phyloP scores from a whole-genome alignment of 2,797 vertebrate species.

The Chelidonichthys spinosus region DNA sequence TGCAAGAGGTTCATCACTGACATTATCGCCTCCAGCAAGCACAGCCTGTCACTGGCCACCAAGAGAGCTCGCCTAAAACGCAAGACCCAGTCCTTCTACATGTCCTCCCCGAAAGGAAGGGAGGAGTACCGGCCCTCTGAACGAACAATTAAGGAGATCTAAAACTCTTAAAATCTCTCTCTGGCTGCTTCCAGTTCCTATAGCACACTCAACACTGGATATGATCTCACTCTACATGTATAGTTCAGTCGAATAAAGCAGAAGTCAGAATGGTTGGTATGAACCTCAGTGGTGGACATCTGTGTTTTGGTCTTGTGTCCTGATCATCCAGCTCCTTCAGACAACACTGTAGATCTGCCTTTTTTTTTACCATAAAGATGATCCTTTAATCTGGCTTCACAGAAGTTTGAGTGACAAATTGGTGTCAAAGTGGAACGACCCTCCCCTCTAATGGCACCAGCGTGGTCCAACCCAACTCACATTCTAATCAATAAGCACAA shows the following conservation, averaged over 20 bases:
- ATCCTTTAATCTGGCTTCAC: constrained; percentile 42
- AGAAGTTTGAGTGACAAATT: constrained; percentile 15
- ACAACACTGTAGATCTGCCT: constrained; percentile 40
- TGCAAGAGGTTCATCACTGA: constrained; percentile 98
- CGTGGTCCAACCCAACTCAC: constrained; percentile 42
- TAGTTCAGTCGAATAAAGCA: constrained; percentile 32
- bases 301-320: constrained; percentile 40
- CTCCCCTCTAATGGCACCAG: constrained; percentile 36
- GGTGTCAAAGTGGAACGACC: constrained; percentile 30
- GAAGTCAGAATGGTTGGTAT: constrained; percentile 25
- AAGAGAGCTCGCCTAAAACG: constrained; percentile 95
- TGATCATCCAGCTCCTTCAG: constrained; percentile 48
- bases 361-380: constrained; percentile 37
- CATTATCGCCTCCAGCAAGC: constrained; percentile 96
- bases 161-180: constrained; percentile 52
- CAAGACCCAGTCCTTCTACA: constrained; percentile 97
- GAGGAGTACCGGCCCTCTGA: constrained; percentile 93
- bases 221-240: constrained; percentile 30
- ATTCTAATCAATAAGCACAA: constrained; percentile 75
- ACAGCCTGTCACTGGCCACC: constrained; percentile 95
- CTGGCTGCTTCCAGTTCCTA: constrained; percentile 50
- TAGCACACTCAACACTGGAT: constrained; percentile 54
- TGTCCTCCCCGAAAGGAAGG: constrained; percentile 86
- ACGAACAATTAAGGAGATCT: constrained; percentile 97
- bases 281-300: constrained; percentile 36